Evolutionary conservation across 2,888 invertebrate genomes (phyloP).

Genomic region (Drosophila formosana): DNA sequence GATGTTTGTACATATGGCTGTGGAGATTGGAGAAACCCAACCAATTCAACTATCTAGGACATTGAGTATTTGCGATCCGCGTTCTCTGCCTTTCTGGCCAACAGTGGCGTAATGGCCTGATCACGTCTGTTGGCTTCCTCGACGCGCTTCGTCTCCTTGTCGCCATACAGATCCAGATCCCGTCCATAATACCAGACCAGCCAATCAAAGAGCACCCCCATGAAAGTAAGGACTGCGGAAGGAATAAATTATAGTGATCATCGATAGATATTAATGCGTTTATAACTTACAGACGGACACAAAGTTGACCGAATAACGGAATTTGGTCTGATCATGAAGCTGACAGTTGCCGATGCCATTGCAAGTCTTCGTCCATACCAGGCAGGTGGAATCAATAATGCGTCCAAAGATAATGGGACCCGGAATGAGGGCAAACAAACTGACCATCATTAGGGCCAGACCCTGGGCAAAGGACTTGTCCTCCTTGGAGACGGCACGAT

Average conservation of each 20-base stretch:
- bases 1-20: conserved; percentile 58
- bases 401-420: conserved; percentile 89
- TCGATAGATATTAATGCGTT: not conserved
- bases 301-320: conserved; percentile 87
- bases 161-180: conserved; percentile 87
- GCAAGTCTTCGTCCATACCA: conserved; percentile 89
- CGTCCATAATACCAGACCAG: conserved; percentile 88
- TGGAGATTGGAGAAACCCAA: conserved; percentile 1
- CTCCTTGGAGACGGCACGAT: conserved; percentile 87
- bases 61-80: conserved; percentile 28
- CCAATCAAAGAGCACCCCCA: conserved; percentile 87
- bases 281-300: conserved; percentile 86
- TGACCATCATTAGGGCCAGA: conserved; percentile 87
- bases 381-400: conserved; percentile 88
- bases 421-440: conserved; percentile 89
- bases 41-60: not conserved
- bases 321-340: conserved; percentile 88
- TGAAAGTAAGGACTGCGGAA: conserved; percentile 86
- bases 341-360: conserved; percentile 88
- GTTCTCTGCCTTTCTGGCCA: conserved; percentile 61
- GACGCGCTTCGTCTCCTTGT: conserved; percentile 76
- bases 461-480: conserved; percentile 90
- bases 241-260: not conserved
- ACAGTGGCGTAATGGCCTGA: conserved; percentile 79
- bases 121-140: conserved; percentile 66